Percentiles rank a stretch among this genome's conserved stretches.
phyloP scores from a whole-genome alignment of 2,113 vertebrate genomes.

The Azemiops feae region DNA sequence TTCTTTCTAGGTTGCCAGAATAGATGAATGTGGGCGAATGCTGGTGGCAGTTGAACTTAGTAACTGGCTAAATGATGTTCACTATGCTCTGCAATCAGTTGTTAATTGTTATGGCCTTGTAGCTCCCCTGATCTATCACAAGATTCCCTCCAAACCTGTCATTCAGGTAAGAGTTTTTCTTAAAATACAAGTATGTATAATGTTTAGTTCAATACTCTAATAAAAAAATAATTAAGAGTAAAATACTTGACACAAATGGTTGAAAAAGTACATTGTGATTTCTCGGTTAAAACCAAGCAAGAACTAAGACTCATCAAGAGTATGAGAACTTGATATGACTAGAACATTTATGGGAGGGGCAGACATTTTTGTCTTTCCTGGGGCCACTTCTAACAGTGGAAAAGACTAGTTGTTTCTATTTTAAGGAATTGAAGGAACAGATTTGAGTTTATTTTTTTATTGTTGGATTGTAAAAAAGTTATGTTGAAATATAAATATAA shows the following conservation, averaged over 20 bases:
- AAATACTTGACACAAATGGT: background rate
- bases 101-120: constrained; percentile 88
- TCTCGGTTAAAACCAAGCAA: background rate
- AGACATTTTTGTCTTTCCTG: background rate
- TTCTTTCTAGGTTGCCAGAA: constrained; percentile 77
- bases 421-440: background rate
- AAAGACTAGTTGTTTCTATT: background rate
- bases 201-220: background rate
- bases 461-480: background rate
- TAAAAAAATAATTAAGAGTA: background rate
- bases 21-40: constrained; percentile 86
- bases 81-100: constrained; percentile 79
- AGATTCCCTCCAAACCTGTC: constrained; percentile 75
- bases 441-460: background rate
- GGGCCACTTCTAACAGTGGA: background rate
- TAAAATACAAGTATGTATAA: constrained; percentile 9
- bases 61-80: constrained; percentile 79
- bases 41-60: constrained; percentile 84
- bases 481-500: background rate
- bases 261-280: background rate
- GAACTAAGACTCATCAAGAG: background rate
- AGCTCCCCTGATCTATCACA: constrained; percentile 87
- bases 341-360: background rate
- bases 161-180: constrained; percentile 76
- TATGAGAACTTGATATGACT: background rate